Conservation (phyloP, 2,797 vertebrate species). For the Alosa sapidissima region DNA sequence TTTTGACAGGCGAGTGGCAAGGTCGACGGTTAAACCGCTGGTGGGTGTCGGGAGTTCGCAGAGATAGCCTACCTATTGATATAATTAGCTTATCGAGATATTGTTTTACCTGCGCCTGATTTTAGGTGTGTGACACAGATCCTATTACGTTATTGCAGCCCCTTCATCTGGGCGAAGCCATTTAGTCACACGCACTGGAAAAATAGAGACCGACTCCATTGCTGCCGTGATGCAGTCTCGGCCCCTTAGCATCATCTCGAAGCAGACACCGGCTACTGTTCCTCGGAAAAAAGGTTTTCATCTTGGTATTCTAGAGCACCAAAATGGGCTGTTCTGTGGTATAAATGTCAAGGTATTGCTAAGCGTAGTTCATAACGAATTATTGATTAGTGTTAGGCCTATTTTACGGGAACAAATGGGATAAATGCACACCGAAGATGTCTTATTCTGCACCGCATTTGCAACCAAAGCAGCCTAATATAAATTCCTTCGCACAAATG, state of each 20-base stretch:
- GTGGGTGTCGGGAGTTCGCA: neutral
- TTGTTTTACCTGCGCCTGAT: neutral
- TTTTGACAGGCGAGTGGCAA: neutral
- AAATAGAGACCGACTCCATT: constrained; percentile 16
- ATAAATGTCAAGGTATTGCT: neutral
- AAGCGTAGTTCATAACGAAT: neutral
- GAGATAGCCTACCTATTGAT: neutral
- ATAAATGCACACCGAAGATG: neutral
- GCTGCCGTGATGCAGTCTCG: neutral
- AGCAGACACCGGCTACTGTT: neutral
- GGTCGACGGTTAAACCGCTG: neutral
- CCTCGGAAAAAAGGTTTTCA: neutral
- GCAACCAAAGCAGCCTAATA: neutral
- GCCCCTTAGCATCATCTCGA: neutral
- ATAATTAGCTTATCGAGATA: constrained; percentile 7
- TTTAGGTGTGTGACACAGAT: neutral
- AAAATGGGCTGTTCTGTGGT: neutral
- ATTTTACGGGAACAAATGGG: neutral
- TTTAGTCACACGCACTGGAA: neutral
- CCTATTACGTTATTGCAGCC: neutral
- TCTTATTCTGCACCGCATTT: neutral
- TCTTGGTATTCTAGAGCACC: neutral
- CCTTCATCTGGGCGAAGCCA: neutral
- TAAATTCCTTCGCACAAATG: neutral
- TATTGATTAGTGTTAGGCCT: neutral